phyloP scores from a whole-genome alignment of 64 coral and sea anemone genomes.

The Montipora sp. region DNA sequence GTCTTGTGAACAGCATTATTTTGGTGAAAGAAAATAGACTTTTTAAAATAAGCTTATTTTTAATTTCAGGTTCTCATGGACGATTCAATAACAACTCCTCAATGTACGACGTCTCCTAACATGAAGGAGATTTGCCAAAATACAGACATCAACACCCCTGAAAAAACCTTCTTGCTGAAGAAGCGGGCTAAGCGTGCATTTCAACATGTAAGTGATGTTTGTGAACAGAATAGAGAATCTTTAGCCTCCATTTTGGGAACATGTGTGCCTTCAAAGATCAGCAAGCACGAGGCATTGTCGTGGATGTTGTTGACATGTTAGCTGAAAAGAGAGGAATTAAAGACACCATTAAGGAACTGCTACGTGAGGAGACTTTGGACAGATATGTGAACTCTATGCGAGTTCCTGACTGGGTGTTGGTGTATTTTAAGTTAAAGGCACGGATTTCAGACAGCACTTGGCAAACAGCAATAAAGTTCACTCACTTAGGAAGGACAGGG shows the following conservation, averaged over 20 bases:
- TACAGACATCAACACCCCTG: conserved; percentile 35
- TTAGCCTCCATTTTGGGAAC: conserved; percentile 42
- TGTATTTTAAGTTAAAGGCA: conserved; percentile 64
- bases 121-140: conserved; percentile 60
- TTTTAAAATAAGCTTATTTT: too few species aligned
- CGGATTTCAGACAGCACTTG: conserved; percentile 34
- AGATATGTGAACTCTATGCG: conserved; percentile 17
- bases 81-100: neutral
- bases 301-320: conserved; percentile 43
- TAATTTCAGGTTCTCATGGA: neutral
- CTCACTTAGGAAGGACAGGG: conserved; percentile 31
- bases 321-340: conserved; percentile 30
- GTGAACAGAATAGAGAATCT: conserved; percentile 42
- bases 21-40: too few species aligned
- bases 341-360: conserved; percentile 26
- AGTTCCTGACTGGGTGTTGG: conserved; percentile 62
- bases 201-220: neutral
- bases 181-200: too few species aligned
- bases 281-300: conserved; percentile 53
- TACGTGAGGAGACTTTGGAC: conserved; percentile 8
- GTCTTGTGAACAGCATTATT: too few species aligned
- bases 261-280: conserved; percentile 65
- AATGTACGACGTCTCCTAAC: conserved; percentile 3
- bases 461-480: conserved; percentile 26
- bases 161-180: neutral